Evolutionary conservation across 2,797 vertebrate genomes (phyloP), one percentile per base, ranked within the genome.

Genomic region (Pagetopsis macropterus): DNA sequence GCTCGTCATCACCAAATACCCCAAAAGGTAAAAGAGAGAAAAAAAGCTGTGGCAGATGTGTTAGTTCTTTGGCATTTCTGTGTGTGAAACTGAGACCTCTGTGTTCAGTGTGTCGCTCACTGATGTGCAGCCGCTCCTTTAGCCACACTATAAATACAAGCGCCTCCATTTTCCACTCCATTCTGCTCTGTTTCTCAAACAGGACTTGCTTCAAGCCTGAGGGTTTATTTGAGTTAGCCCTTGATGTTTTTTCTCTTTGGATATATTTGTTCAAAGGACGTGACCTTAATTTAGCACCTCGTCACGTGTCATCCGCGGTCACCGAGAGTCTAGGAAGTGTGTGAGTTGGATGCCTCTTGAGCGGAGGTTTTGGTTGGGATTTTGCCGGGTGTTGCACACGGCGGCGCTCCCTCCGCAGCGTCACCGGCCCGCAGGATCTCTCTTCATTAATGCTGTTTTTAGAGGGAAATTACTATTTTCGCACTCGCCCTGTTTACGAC

Each of bases 281-380:
- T 91, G 88, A 92, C 87, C 87, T 92, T 88, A 86, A 85, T 85
- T 91, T 89, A 90, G 89, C 81, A 88, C 87, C 85, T 78, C 9
- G 66, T 90, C 78, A 72, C 62, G 43, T 89, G 83, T 89, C 90
- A 74, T 61, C 46, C 63, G 64, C 4, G 64, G 78, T 83, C 82
- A 67, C 58, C 9, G 4, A 63, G 8, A 59, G 61, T 78, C 56
- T 19, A 80, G 68, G 73, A 78, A 84, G 59, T 81, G 66, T 69
- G 81, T 70, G 74, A 65, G 56, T 65, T 65, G 6, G 62, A 65
- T 49, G 50, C 6, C 3, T 3, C 33, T 78, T 56, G 41, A 77
- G 66, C 23, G 3, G 40, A 4, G 61, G 72, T 74, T 85, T 88
- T 60, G 44, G 63, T 76, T 61, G 56, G 70, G 76, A 79, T 84